Conservation (phyloP, 2,888 invertebrate genomes). For the Ceriagrion tenellum region DNA sequence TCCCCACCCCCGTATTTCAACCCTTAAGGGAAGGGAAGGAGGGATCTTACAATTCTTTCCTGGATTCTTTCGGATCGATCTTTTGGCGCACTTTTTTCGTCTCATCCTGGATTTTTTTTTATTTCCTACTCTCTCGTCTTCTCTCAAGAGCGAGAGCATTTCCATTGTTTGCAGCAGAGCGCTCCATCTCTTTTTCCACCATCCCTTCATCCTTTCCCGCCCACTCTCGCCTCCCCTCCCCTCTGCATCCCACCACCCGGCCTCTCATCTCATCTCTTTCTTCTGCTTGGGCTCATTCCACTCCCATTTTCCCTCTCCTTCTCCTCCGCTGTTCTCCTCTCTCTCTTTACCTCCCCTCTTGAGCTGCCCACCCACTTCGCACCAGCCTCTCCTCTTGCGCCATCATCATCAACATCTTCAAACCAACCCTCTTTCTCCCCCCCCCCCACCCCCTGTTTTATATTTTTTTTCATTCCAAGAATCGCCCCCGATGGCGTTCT, state of each 20-base stretch:
- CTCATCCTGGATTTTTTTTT: neutral
- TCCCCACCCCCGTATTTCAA: neutral
- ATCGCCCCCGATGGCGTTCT: neutral
- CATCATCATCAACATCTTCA: neutral
- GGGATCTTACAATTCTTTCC: constrained; percentile 9
- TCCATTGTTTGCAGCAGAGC: constrained; percentile 31
- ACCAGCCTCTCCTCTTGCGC: neutral
- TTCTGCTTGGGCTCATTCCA: neutral
- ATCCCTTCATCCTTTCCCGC: too few species aligned
- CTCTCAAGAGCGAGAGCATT: neutral
- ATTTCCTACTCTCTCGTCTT: neutral
- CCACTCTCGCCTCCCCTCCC: neutral
- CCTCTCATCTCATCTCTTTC: neutral
- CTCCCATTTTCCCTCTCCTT: neutral
- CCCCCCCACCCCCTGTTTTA: neutral
- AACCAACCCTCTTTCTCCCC: neutral
- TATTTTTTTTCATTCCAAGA: neutral
- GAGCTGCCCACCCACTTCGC: neutral
- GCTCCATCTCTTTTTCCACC: neutral
- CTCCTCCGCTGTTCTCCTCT: neutral
- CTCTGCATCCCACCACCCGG: neutral
- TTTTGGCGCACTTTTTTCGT: constrained; percentile 40
- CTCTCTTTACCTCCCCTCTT: neutral
- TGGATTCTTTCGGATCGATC: constrained; percentile 36
- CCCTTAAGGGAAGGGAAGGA: neutral